Percentiles rank a stretch among this genome's conserved stretches.
phyloP scores from a whole-genome alignment of 2,113 vertebrate species.

The Sphyrna mokarran region DNA sequence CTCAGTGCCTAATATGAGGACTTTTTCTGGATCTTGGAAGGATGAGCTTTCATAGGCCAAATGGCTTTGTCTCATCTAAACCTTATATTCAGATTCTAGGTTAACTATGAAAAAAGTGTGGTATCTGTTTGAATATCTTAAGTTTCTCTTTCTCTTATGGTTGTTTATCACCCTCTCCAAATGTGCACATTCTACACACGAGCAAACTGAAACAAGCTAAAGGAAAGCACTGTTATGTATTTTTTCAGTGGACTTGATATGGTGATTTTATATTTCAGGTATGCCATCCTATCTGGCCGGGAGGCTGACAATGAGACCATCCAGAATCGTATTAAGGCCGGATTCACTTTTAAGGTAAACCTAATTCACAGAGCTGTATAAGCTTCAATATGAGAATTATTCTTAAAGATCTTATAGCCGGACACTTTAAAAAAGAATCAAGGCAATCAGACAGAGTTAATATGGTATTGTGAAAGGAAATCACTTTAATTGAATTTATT shows the following conservation, averaged over 20 bases:
- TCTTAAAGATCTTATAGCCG: too few species aligned
- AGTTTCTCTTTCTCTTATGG: neutral
- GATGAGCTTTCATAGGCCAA: neutral
- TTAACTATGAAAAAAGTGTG: neutral
- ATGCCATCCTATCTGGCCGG: conserved; percentile 62
- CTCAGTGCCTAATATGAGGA: neutral
- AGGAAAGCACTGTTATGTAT: neutral
- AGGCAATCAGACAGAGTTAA: too few species aligned
- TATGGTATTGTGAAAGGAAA: too few species aligned
- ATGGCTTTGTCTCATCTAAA: neutral
- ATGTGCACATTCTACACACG: neutral
- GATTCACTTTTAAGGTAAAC: conserved; percentile 64
- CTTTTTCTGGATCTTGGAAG: neutral
- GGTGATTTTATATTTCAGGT: conserved; percentile 48
- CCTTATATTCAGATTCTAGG: neutral
- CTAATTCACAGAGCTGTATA: neutral
- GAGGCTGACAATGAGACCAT: conserved; percentile 59
- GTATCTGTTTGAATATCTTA: neutral
- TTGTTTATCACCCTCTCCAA: neutral
- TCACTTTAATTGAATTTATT: too few species aligned
- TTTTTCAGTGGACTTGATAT: neutral
- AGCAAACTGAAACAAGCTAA: neutral
- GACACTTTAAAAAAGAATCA: too few species aligned
- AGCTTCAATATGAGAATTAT: neutral
- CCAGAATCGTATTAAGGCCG: conserved; percentile 61